phyloP scores from a whole-genome alignment of 2,797 vertebrate genomes.

The Tangara arthus region DNA sequence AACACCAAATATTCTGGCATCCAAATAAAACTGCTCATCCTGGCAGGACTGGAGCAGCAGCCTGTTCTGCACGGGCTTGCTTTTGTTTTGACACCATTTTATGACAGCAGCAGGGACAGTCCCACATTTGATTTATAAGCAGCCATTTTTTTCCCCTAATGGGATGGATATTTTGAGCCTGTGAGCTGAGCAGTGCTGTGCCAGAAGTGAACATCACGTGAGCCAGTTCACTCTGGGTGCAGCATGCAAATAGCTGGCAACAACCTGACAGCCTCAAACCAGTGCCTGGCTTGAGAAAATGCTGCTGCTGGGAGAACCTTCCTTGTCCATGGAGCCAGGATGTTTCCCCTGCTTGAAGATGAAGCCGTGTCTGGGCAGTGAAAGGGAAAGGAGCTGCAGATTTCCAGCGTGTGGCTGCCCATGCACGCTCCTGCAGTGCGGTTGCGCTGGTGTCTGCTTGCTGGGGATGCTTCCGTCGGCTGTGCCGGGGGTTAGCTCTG shows the following conservation, averaged over 20 bases:
- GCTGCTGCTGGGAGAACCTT: neutral
- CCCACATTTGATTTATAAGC: neutral
- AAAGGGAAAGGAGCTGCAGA: neutral
- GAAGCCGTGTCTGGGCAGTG: neutral
- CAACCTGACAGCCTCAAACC: neutral
- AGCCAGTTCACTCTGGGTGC: neutral
- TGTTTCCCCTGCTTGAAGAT: neutral
- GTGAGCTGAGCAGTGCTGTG: neutral
- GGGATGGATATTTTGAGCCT: slow-evolving; percentile 14
- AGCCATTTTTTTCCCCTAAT: neutral
- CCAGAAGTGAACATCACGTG: neutral
- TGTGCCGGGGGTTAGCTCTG: neutral
- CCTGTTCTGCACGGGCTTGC: neutral
- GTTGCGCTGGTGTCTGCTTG: neutral
- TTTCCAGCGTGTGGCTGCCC: neutral
- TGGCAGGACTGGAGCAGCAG: neutral
- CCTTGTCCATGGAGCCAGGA: fast-evolving
- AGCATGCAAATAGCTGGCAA: neutral
- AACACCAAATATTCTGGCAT: neutral
- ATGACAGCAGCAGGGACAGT: neutral
- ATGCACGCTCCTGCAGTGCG: neutral
- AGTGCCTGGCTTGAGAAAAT: neutral
- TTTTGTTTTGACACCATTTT: neutral
- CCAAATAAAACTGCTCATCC: neutral
- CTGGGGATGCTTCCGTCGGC: neutral